A percentile compares a stretch with the other conserved stretches of the same genome.
Evolutionary conservation across 53 echinoderm and acorn worm species (phyloP).

Genomic region (Paracentrotus lividus): DNA sequence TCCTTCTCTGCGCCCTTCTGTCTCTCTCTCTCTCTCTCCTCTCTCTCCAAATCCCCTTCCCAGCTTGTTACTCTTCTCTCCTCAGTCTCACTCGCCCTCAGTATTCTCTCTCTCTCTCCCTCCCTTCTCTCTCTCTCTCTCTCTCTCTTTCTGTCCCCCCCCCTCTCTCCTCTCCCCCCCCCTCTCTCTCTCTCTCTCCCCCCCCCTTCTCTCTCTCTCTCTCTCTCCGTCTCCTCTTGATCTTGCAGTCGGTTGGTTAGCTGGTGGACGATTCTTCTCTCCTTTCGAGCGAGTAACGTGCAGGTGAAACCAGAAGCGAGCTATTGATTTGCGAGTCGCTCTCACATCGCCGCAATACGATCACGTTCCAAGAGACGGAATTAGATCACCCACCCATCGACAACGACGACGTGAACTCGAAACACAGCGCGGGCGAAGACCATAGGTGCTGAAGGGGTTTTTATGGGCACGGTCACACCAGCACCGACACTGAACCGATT

Average conservation of each 20-base stretch:
- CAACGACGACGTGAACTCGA: not conserved
- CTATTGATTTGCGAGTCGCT: slow-evolving; percentile 57
- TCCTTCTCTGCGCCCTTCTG: not conserved
- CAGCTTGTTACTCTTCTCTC: no score
- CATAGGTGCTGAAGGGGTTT: not conserved
- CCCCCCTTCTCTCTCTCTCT: not conserved
- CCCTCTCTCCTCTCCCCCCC: not conserved
- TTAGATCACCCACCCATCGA: slow-evolving; percentile 40
- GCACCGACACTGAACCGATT: no score
- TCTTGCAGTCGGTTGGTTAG: not conserved
- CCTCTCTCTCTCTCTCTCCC: not conserved
- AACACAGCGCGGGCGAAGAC: slow-evolving; percentile 8
- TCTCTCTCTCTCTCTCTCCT: not conserved
- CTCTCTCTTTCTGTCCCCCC: not conserved
- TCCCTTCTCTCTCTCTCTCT: not conserved
- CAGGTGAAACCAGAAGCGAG: slow-evolving; percentile 56
- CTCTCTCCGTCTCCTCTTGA: not conserved
- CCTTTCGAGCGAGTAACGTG: slow-evolving; percentile 1
- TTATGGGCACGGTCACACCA: no score
- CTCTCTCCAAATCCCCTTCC: no score
- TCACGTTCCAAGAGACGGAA: slow-evolving; percentile 56
- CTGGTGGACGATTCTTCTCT: not conserved
- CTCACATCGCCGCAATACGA: slow-evolving; percentile 58
- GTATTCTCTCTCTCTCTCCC: not conserved
- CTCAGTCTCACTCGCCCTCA: not conserved